These are phyloP conservation scores for Dioctria linearis DNA, from an alignment of 2,888 invertebrate genomes.

Conservation along the genomic window DNA sequence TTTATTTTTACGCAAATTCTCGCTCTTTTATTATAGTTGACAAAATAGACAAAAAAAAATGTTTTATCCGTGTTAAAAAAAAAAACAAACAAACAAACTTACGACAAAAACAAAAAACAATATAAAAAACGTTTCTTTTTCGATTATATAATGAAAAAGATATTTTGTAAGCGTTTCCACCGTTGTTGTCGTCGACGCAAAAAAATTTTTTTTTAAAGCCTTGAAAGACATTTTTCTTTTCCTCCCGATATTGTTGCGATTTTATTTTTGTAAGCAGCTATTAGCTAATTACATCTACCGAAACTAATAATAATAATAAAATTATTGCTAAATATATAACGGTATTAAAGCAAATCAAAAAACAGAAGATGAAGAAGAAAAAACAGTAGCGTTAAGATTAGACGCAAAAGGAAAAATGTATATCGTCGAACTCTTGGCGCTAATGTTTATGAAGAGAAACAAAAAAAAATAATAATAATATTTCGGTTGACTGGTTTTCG, in stretches of 20 bases:
- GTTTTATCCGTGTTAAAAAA: background rate
- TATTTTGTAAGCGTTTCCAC: too few species aligned
- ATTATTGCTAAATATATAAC: too few species aligned
- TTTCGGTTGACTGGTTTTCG: slow-evolving; percentile 1
- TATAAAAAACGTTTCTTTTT: background rate
- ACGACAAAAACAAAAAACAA: background rate
- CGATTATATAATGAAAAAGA: background rate
- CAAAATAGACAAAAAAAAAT: background rate
- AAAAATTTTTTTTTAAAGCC: too few species aligned
- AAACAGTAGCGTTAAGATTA: too few species aligned
- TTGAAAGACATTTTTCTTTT: too few species aligned
- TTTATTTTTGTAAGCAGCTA: too few species aligned
- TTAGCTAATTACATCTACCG: too few species aligned
- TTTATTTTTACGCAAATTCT: slow-evolving; percentile 24
- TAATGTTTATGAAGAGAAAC: background rate
- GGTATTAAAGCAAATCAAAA: background rate
- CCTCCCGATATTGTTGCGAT: too few species aligned
- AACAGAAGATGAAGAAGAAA: background rate
- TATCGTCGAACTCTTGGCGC: too few species aligned
- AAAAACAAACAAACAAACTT: background rate
- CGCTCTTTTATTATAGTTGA: background rate
- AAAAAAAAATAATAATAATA: slow-evolving; percentile 20
- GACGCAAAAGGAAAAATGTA: too few species aligned
- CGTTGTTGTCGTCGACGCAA: too few species aligned
- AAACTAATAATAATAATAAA: too few species aligned